phyloP scores from a whole-genome alignment of 2,888 invertebrate species.

The Oscheius sp. region DNA sequence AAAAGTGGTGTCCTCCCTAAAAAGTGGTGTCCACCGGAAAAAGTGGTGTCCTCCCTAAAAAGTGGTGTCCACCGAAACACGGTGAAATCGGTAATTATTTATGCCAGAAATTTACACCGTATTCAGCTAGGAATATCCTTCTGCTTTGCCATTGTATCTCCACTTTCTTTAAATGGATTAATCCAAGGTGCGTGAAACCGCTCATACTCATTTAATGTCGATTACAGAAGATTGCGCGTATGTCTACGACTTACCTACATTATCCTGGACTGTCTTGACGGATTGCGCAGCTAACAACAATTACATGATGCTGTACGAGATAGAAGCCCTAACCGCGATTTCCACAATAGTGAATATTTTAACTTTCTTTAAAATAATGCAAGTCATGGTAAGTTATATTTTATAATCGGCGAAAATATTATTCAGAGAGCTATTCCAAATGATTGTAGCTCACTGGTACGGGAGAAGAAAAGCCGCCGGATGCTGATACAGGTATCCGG shows the following conservation, averaged over 20 bases:
- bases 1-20: no score
- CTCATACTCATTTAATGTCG: background rate
- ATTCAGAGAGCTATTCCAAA: background rate
- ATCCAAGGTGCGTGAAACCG: no score
- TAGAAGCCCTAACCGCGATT: background rate
- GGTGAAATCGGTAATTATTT: no score
- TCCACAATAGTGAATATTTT: conserved; percentile 7
- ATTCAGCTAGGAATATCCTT: no score
- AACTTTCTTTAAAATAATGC: conserved; percentile 5
- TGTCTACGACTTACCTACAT: background rate
- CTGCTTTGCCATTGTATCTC: no score
- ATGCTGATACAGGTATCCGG: background rate
- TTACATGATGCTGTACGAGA: conserved; percentile 2
- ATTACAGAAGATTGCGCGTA: background rate
- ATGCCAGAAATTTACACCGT: no score
- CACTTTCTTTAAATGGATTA: no score
- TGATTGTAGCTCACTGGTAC: background rate
- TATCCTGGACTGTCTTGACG: background rate
- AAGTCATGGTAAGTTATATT: background rate
- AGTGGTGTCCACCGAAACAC: no score
- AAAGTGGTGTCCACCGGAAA: no score
- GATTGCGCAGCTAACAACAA: background rate
- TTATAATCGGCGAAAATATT: background rate
- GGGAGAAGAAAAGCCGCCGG: background rate
- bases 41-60: no score